phyloP scores from a whole-genome alignment of 2,888 invertebrate species.

The Eretmocerus hayati region DNA sequence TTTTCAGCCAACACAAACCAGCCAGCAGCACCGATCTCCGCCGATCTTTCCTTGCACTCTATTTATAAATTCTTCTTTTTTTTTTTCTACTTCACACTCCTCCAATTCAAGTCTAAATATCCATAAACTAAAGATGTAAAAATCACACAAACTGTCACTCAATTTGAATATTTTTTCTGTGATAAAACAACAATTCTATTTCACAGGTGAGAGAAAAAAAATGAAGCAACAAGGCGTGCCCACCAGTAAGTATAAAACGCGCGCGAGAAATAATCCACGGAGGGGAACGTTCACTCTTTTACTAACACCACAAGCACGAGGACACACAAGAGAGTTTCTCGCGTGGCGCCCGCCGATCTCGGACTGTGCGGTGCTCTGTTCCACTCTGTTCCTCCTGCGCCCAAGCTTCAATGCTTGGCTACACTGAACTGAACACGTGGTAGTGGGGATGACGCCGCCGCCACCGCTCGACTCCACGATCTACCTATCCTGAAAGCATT shows the following conservation, averaged over 20 bases:
- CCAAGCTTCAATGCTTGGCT: background rate
- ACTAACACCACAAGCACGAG: background rate
- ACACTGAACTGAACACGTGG: background rate
- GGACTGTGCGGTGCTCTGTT: slow-evolving; percentile 31
- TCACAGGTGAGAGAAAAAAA: background rate
- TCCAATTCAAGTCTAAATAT: too few relatives aligned
- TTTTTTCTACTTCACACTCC: too few relatives aligned
- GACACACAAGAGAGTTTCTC: slow-evolving; percentile 23
- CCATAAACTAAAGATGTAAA: too few relatives aligned
- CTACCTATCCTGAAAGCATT: too few relatives aligned
- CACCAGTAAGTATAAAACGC: background rate
- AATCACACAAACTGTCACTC: too few relatives aligned
- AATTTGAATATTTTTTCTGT: too few relatives aligned
- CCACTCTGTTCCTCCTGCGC: slow-evolving; percentile 4
- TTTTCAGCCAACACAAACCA: too few relatives aligned
- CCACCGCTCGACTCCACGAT: background rate
- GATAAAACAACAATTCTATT: too few relatives aligned
- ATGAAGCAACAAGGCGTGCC: slow-evolving; percentile 2
- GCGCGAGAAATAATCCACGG: too few relatives aligned
- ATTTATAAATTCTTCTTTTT: too few relatives aligned
- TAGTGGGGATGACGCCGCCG: background rate
- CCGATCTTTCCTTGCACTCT: too few relatives aligned
- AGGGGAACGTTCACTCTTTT: background rate
- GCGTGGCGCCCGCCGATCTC: slow-evolving; percentile 43
- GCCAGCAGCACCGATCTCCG: too few relatives aligned